Evolutionary conservation across 2,888 invertebrate genomes (phyloP), one percentile per base, ranked within the genome.

Genomic region (Aromia moschata): DNA sequence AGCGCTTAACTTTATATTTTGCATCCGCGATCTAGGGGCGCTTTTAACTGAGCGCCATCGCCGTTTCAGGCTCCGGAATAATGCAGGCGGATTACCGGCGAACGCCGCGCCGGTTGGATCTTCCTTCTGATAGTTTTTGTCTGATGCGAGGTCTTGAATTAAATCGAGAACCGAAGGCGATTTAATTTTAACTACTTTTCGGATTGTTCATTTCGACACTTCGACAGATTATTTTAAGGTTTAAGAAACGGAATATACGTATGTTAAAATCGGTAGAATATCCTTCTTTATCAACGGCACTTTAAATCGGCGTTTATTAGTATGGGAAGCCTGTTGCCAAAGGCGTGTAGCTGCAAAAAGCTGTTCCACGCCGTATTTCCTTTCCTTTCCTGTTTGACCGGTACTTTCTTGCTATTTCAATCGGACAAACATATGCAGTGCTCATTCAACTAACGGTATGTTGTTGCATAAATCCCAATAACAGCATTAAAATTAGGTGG

Each of bases 71-170:
- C 37, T 38, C 30, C 20, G 16, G 30, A 36, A 49, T 49, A 49
- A 49, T 15, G 38, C 49, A 15, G 38, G 38, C 20, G 38, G 49
- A 49, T 49, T 49, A 38, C 49, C 38, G 20, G 25, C 10, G 15
- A 49, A 37, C 33, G 18, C 44, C 36, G 11, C 36, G 9, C n/a
- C n/a, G n/a, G n/a, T 17, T 30, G 17, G 18, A 16, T 17, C 33
- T 11, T 3, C 12, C 25, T 49, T 20, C 33, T 14, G 33, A 43
- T 43, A 20, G 20, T 49, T 33, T 49, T 49, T 38, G 25, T 47
- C 25, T 30, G 44, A n/a, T 25, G n/a, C 11, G 33, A 25, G 18
- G 38, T 11, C 20, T 20, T n/a, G 11, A 43, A 12, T 43, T 25
- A 30, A 20, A 14, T 49, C 18, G 30, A 30, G 25, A 25, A n/a